Evolutionary conservation across 2,113 vertebrate species (phyloP).

Genomic region (Verasper variegatus): DNA sequence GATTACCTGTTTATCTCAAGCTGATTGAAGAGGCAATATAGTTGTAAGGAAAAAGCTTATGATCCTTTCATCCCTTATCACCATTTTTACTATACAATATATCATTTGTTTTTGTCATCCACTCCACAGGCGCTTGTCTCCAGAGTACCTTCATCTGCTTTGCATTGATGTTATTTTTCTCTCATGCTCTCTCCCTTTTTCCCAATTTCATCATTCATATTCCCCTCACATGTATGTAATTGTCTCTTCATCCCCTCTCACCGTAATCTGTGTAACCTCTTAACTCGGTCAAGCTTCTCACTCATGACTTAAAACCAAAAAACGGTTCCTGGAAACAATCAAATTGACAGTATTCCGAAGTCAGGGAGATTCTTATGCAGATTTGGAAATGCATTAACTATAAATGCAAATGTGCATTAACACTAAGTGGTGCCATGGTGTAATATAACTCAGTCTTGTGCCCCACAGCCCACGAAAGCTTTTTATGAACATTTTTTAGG

Average conservation of each 20-base stretch:
- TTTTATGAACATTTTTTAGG: neutral
- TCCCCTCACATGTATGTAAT: neutral
- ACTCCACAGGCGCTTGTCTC: neutral
- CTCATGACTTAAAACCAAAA: neutral
- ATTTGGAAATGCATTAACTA: conserved; percentile 10
- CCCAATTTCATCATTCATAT: neutral
- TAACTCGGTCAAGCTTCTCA: neutral
- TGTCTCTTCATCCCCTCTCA: neutral
- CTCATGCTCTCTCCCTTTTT: too few species aligned
- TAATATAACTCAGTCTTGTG: neutral
- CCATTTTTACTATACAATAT: too few species aligned
- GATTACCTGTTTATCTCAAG: too few species aligned
- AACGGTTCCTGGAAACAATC: neutral
- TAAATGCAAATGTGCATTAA: conserved; percentile 2
- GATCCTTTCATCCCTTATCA: too few species aligned
- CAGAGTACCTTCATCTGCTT: neutral
- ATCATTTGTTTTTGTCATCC: too few species aligned
- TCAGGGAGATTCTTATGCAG: neutral
- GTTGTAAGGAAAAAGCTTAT: too few species aligned
- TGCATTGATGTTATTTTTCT: neutral
- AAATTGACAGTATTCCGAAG: neutral
- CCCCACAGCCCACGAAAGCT: neutral
- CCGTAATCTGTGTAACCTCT: neutral
- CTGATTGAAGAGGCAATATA: too few species aligned
- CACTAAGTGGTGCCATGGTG: neutral